Conservation (phyloP, 2,113 vertebrate species). For the Lathamus discolor region DNA sequence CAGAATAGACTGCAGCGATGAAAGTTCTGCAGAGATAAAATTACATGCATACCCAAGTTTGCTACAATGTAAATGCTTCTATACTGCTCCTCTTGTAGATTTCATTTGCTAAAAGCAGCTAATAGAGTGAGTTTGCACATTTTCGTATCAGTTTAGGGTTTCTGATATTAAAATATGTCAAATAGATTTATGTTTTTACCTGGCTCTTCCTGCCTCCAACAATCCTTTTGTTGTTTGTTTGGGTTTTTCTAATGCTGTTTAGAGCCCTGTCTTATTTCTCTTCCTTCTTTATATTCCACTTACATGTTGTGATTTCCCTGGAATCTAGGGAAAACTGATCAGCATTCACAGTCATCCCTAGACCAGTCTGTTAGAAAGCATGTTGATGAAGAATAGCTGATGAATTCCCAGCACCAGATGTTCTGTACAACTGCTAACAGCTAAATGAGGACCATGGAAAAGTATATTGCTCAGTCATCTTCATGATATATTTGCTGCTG, state of each 20-base stretch:
- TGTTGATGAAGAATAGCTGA: slow-evolving; percentile 28
- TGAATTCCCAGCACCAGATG: slow-evolving; percentile 51
- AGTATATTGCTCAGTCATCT: slow-evolving; percentile 19
- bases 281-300: not conserved
- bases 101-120: not conserved
- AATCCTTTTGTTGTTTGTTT: not conserved
- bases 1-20: not conserved
- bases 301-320: not conserved
- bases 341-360: slow-evolving; percentile 3
- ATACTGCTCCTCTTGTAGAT: not conserved
- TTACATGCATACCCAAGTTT: not conserved
- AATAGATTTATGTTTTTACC: not conserved
- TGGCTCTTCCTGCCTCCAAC: not conserved
- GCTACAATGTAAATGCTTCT: not conserved
- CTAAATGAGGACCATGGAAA: not conserved
- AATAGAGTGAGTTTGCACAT: not conserved
- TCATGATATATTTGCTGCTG: not conserved
- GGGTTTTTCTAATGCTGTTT: not conserved
- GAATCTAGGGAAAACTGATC: not conserved
- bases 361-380: slow-evolving; percentile 2
- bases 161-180: not conserved
- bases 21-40: not conserved
- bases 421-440: slow-evolving; percentile 33
- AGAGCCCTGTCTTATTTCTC: not conserved
- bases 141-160: not conserved